Percentiles rank a stretch among this genome's conserved stretches.
phyloP scores from a whole-genome alignment of 2,113 vertebrate species.

The Clarias magur region DNA sequence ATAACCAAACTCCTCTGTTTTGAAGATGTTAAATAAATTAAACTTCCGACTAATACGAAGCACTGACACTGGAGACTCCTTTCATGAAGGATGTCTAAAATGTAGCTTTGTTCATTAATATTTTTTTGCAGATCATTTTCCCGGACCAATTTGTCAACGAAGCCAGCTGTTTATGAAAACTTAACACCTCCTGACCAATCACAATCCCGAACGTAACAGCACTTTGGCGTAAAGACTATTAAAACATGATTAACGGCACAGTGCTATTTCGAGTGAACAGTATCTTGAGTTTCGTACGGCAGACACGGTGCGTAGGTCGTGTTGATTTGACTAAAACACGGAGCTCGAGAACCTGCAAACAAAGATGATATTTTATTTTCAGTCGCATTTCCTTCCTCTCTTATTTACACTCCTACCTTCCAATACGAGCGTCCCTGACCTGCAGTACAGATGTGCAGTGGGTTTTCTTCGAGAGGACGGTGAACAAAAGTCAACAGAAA shows the following conservation, averaged over 20 bases:
- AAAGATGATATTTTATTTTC: slow-evolving; percentile 7
- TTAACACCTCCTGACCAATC: background rate
- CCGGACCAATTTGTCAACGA: background rate
- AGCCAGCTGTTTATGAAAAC: background rate
- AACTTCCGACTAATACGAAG: too few relatives aligned
- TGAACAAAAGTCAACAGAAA: background rate
- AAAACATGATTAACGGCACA: background rate
- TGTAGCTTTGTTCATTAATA: too few relatives aligned
- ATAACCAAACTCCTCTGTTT: too few relatives aligned
- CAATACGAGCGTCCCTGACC: background rate
- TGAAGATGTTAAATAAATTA: too few relatives aligned
- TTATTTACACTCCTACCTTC: background rate
- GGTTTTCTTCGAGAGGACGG: background rate
- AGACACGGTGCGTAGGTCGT: background rate
- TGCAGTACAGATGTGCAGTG: background rate
- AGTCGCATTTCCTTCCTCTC: background rate
- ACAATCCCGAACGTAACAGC: background rate
- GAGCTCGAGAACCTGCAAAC: background rate
- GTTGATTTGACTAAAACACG: background rate
- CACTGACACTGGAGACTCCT: background rate
- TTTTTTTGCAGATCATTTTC: too few relatives aligned
- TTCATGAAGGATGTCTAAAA: background rate
- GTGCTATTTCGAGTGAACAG: background rate
- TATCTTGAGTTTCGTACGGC: background rate
- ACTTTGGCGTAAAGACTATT: too few relatives aligned